Evolutionary conservation across 1,140 invertebrate genomes (phyloP).

Genomic region (Psix sp.): DNA sequence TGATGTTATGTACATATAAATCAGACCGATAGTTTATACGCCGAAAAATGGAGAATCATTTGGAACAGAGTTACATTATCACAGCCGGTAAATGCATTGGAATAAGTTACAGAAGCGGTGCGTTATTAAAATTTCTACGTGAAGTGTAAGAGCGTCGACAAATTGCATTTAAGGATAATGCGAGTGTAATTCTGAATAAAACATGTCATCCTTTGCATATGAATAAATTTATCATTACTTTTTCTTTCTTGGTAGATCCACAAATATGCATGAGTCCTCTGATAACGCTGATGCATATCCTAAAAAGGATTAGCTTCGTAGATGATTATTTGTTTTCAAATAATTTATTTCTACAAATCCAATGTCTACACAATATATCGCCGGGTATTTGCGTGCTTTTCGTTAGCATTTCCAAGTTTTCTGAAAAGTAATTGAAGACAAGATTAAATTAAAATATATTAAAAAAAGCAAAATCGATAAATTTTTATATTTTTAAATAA

Average conservation of each 20-base stretch:
- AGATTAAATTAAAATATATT: no score
- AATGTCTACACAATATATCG: no score
- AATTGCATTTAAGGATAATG: slow-evolving; percentile 56
- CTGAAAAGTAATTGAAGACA: no score
- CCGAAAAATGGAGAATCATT: slow-evolving; percentile 33
- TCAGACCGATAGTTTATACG: slow-evolving; percentile 29
- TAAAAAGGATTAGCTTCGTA: slow-evolving; percentile 55
- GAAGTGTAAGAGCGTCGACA: slow-evolving; percentile 51
- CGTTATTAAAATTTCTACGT: slow-evolving; percentile 42
- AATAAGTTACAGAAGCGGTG: slow-evolving; percentile 38
- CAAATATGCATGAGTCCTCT: slow-evolving; percentile 55
- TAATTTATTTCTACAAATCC: slow-evolving; percentile 53
- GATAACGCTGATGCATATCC: slow-evolving; percentile 53
- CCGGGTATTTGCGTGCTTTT: no score
- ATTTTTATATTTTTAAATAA: no score
- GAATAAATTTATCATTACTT: slow-evolving; percentile 56
- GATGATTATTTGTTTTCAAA: slow-evolving; percentile 50
- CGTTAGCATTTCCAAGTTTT: no score
- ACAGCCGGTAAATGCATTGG: slow-evolving; percentile 31
- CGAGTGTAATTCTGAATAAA: slow-evolving; percentile 56
- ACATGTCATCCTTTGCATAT: slow-evolving; percentile 55
- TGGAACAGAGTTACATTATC: slow-evolving; percentile 13
- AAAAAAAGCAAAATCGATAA: no score
- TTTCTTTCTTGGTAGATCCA: slow-evolving; percentile 41
- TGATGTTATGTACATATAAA: slow-evolving; percentile 38